Evolutionary conservation across 2,797 vertebrate species (phyloP).

Genomic region (Oceanodroma leucorhoa): DNA sequence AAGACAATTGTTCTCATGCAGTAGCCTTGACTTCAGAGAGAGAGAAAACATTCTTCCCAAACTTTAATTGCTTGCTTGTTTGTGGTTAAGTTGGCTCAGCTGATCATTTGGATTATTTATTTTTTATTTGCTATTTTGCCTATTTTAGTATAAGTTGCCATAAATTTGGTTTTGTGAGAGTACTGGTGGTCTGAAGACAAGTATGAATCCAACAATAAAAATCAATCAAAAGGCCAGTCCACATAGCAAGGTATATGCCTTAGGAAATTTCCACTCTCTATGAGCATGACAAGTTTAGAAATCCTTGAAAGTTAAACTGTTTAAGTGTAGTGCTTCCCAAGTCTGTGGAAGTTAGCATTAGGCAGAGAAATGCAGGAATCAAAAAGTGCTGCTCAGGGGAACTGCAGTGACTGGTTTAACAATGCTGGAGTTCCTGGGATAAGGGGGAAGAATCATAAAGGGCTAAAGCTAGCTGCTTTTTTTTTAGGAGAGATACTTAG

Average conservation of each 20-base stretch:
- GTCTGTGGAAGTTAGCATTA: background rate
- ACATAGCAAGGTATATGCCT: rapidly evolving
- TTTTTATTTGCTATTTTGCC: background rate
- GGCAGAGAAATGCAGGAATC: background rate
- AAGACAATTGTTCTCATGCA: background rate
- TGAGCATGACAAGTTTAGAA: background rate
- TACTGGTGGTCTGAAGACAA: background rate
- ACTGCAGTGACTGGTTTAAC: background rate
- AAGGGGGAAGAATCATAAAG: background rate
- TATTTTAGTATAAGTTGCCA: background rate
- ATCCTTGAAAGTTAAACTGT: background rate
- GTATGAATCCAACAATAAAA: background rate
- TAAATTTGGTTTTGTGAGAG: background rate
- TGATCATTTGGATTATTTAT: background rate
- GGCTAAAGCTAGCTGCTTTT: background rate
- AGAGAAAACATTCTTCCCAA: background rate
- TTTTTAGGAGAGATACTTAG: background rate
- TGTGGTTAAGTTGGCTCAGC: background rate
- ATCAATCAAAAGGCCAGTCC: background rate
- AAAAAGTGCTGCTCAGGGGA: background rate
- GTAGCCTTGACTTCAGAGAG: background rate
- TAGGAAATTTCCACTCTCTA: background rate
- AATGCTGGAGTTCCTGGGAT: background rate
- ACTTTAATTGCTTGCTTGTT: background rate
- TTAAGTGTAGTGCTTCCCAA: background rate